Evolutionary conservation across 2,888 invertebrate genomes (phyloP).

Genomic region (Epinotia ramella): DNA sequence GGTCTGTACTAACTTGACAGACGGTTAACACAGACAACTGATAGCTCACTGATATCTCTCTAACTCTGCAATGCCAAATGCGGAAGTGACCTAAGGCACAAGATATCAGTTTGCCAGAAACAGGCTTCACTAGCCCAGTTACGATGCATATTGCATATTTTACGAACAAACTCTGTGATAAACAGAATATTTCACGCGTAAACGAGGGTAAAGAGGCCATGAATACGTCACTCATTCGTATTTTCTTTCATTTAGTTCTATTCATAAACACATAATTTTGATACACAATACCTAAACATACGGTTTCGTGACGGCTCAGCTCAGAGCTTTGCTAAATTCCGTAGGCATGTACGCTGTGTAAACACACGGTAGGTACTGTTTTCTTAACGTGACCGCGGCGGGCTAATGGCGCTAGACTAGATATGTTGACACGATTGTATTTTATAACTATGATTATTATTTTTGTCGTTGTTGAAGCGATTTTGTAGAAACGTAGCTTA

Average conservation of each 20-base stretch:
- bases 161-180: not conserved
- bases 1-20: too few relatives aligned
- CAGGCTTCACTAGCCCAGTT: not conserved
- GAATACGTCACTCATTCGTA: constrained; percentile 1
- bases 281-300: not conserved
- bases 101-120: too few relatives aligned
- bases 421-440: not conserved
- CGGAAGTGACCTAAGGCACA: too few relatives aligned
- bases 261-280: not conserved
- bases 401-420: too few relatives aligned
- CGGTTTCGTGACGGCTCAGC: constrained; percentile 5
- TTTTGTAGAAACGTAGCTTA: too few relatives aligned
- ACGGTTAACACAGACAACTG: too few relatives aligned
- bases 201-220: not conserved
- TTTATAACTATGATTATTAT: too few relatives aligned
- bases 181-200: not conserved
- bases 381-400: not conserved
- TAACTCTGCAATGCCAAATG: too few relatives aligned
- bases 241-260: not conserved
- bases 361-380: constrained; percentile 2
- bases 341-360: not conserved
- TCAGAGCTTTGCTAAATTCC: constrained; percentile 15
- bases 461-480: too few relatives aligned
- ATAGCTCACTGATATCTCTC: too few relatives aligned
- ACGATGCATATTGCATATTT: not conserved